These are phyloP conservation scores for Capitulum mitella DNA, from an alignment of 2,888 invertebrate genomes.

Conservation along the genomic window DNA sequence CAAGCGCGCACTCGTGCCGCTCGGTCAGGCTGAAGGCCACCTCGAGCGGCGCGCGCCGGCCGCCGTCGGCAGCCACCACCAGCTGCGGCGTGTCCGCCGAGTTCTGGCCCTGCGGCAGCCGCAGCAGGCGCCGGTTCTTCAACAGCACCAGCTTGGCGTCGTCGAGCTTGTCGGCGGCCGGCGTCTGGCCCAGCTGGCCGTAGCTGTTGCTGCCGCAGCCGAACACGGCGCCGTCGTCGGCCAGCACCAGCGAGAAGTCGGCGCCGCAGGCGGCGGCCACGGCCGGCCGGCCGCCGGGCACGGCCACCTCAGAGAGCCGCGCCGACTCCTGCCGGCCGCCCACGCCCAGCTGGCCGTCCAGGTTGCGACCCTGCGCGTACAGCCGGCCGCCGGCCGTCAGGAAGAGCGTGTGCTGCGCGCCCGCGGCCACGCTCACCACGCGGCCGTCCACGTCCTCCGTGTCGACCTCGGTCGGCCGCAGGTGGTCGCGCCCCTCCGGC, in stretches of 20 bases:
- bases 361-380: slow-evolving; percentile 75
- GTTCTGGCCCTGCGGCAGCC: slow-evolving; percentile 21
- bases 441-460: neutral
- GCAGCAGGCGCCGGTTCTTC: slow-evolving; percentile 45
- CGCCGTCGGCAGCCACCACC: neutral
- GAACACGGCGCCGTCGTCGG: slow-evolving; percentile 59
- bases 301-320: slow-evolving; percentile 59
- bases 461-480: neutral
- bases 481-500: slow-evolving; percentile 3
- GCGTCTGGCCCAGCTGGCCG: slow-evolving; percentile 62
- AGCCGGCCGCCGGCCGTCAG: slow-evolving; percentile 82
- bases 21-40: neutral
- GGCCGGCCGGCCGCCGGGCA: slow-evolving; percentile 57
- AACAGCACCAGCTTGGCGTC: slow-evolving; percentile 57
- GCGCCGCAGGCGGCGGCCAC: slow-evolving; percentile 78
- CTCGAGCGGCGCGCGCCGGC: neutral
- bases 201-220: slow-evolving; percentile 59
- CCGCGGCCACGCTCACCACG: slow-evolving; percentile 60
- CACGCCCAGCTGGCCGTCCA: slow-evolving; percentile 74
- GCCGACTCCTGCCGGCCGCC: slow-evolving; percentile 54
- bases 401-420: slow-evolving; percentile 73
- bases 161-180: slow-evolving; percentile 52
- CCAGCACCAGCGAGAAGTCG: slow-evolving; percentile 71
- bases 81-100: neutral
- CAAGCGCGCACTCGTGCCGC: neutral